Base-by-base conservation (phyloP, 2,797 vertebrate species). In the Tokudaia tokunoshimensis region DNA sequence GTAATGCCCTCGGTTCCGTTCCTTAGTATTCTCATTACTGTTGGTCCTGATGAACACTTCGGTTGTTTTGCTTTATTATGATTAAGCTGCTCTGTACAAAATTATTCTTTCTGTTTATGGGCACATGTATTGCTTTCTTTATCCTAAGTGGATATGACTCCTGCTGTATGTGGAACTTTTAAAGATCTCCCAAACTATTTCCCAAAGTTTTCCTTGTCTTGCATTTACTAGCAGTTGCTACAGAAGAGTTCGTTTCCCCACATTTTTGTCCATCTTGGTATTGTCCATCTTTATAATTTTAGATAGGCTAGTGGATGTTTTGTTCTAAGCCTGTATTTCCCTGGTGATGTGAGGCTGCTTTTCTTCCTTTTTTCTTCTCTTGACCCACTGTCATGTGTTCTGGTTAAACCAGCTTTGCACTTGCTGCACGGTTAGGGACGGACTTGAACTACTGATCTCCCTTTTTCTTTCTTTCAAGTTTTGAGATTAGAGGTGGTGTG, bases 1-100 rank as follows among this genome's bases (percentile, higher is more conserved):
- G 26, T 81, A 67, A 44, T 47, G 15, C 26, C 19, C 78, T 95
- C 14, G 11, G 50, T 76, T 93, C 83, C 88, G 63, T 85, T 85
- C 82, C 41, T 74, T 86, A 76, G 14, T 96, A 65, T 37, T 92
- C 24, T 93, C 26, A 15, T n/a, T 84, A 92, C 50, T 92, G 4
- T 81, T 72, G 37, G 9, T 92, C 6, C 78, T 76, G 65, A 87
- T 88, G 52, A 65, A 41, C 47, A 47, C 75, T 82, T 86, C n/a
- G 26, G 29, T 80, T 90, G 86, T 79, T 93, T 93, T 89, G 31
- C 41, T 59, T 70, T 95, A 0, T 91, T 91, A 37, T 72, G 44
- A 96, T 89, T 94, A 96, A 97, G 92, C 84, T 87, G 87, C 83
- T 91, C 0, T 92, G 19, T 80, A 34, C 29, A 22, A 22, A 75